Evolutionary conservation across 2,888 invertebrate genomes (phyloP).

Genomic region (Latheticus oryzae): DNA sequence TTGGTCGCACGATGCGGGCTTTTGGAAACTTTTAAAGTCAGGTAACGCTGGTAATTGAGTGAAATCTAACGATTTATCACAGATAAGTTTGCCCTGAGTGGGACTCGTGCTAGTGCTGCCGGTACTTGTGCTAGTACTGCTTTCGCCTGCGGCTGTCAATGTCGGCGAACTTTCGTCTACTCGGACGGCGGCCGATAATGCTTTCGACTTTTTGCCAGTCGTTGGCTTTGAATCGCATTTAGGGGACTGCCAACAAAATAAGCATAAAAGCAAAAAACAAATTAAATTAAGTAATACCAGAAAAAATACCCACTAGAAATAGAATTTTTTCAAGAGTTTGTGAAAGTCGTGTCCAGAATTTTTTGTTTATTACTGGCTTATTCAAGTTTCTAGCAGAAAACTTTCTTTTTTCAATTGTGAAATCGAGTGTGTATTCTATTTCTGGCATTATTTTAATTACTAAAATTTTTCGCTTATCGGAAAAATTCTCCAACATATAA

Average conservation of each 20-base stretch:
- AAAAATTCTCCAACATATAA: too few relatives aligned
- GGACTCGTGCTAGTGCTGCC: conserved; percentile 58
- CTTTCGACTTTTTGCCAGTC: conserved; percentile 46
- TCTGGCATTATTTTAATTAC: too few relatives aligned
- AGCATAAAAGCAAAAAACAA: conserved; percentile 1
- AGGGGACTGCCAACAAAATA: conserved; percentile 44
- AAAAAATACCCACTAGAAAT: too few relatives aligned
- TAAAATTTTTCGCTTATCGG: too few relatives aligned
- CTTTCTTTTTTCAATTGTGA: too few relatives aligned
- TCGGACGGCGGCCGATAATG: conserved; percentile 35
- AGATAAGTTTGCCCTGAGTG: conserved; percentile 62
- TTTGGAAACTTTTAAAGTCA: conserved; percentile 66
- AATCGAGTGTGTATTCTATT: too few relatives aligned
- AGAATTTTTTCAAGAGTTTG: too few relatives aligned
- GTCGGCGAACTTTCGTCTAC: conserved; percentile 37
- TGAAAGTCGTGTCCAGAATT: too few relatives aligned
- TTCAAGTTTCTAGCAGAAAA: too few relatives aligned
- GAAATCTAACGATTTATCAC: conserved; percentile 65
- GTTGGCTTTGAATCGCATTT: conserved; percentile 50
- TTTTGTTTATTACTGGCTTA: too few relatives aligned
- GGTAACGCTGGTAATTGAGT: conserved; percentile 63
- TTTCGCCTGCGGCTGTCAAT: conserved; percentile 58
- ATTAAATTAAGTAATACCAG: too few relatives aligned
- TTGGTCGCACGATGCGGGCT: conserved; percentile 51
- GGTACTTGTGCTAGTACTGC: conserved; percentile 62